phyloP scores from a whole-genome alignment of 1,140 invertebrate genomes.

The Cydia pomonella region DNA sequence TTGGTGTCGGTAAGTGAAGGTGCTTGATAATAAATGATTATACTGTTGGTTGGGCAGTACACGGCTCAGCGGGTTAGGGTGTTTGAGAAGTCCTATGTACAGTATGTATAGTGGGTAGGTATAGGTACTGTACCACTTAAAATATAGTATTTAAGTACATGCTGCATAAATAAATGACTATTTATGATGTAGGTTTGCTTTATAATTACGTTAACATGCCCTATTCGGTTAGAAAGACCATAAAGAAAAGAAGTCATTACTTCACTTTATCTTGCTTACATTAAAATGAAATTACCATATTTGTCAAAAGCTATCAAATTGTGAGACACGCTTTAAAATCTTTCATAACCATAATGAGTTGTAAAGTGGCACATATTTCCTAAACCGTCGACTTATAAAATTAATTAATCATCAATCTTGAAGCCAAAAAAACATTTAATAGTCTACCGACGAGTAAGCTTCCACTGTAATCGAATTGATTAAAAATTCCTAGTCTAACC shows the following conservation, averaged over 20 bases:
- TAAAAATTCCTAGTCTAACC: background rate
- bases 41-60: background rate
- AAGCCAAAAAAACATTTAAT: background rate
- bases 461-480: constrained; percentile 1
- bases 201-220: background rate
- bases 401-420: background rate
- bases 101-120: no score
- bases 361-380: no score
- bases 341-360: background rate
- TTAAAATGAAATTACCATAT: constrained; percentile 20
- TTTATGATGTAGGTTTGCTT: background rate
- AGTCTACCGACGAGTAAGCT: background rate
- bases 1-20: constrained; percentile 10
- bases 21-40: constrained; percentile 4
- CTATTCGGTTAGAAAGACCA: background rate
- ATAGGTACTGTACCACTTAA: no score
- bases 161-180: background rate
- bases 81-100: no score
- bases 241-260: constrained; percentile 14
- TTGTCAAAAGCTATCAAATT: constrained; percentile 8
- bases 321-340: background rate
- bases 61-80: no score
- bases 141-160: background rate
- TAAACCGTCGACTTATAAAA: background rate
- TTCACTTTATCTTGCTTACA: constrained; percentile 1